A percentile compares a stretch with the other conserved stretches of the same genome.
Conservation (phyloP, 2,113 vertebrate genomes). For the Centropus bengalensis region DNA sequence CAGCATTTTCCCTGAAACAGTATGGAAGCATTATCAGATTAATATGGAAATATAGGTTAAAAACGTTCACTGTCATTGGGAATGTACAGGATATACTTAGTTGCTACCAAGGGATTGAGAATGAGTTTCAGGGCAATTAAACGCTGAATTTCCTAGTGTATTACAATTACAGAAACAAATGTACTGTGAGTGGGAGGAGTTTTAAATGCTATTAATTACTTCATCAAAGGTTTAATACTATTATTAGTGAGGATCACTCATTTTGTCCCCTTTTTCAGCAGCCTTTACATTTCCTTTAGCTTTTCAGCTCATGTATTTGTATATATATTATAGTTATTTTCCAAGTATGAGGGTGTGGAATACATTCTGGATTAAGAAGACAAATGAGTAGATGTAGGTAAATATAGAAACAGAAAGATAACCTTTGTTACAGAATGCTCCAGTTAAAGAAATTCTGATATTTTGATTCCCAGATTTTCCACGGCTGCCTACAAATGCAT, state of each 20-base stretch:
- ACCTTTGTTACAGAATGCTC: not conserved
- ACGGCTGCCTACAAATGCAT: not conserved
- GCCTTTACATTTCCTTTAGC: not conserved
- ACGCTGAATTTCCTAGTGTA: conserved; percentile 24
- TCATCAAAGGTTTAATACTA: not conserved
- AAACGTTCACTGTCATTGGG: conserved; percentile 20
- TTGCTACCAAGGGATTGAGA: conserved; percentile 8
- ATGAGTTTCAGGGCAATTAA: conserved; percentile 47
- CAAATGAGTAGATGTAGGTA: not conserved
- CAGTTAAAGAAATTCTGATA: not conserved
- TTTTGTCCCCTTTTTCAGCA: not conserved
- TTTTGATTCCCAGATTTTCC: not conserved
- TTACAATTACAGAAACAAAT: conserved; percentile 49
- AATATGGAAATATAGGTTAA: conserved; percentile 45
- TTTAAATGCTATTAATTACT: conserved; percentile 37
- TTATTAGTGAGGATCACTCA: not conserved
- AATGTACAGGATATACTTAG: conserved; percentile 25
- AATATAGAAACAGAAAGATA: not conserved
- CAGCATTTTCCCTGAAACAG: not conserved
- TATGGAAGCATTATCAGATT: conserved; percentile 24
- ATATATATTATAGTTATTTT: not conserved
- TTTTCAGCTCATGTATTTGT: not conserved
- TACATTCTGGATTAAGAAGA: not conserved
- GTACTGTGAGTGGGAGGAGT: conserved; percentile 6
- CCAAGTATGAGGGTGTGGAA: not conserved